Evolutionary conservation across 2,113 vertebrate genomes (phyloP).

Genomic region (Columba livia): DNA sequence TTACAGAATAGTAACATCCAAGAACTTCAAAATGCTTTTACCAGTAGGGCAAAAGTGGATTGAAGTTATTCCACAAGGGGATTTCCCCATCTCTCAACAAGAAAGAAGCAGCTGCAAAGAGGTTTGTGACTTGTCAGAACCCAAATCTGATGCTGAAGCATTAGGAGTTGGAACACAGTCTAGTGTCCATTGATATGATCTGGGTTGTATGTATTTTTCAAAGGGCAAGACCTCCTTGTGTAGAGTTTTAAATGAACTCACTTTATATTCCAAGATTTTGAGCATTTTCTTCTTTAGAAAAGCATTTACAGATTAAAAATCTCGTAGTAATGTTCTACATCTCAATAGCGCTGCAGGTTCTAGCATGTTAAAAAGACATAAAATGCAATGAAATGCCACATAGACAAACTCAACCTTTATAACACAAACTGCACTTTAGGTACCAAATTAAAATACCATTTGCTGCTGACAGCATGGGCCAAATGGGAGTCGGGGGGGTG

Average conservation of each 20-base stretch:
- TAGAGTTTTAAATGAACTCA: not conserved
- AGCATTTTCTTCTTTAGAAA: not conserved
- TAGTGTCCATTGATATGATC: not conserved
- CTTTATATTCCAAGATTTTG: not conserved
- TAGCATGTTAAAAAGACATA: not conserved
- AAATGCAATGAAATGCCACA: not conserved
- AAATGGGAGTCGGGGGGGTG: not conserved
- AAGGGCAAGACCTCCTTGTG: not conserved
- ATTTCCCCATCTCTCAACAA: not conserved
- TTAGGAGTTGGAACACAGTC: not conserved
- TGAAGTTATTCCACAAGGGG: not conserved
- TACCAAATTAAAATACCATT: not conserved
- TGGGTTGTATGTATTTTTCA: not conserved
- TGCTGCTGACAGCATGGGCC: not conserved
- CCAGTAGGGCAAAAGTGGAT: not conserved
- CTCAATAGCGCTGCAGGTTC: not conserved
- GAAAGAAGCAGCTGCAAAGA: not conserved
- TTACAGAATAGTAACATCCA: not conserved
- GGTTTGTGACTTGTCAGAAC: not conserved
- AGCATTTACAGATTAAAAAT: not conserved
- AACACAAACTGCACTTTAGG: not conserved
- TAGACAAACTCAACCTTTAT: not conserved
- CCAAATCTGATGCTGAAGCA: not conserved
- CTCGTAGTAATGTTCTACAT: not conserved
- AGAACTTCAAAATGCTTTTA: not conserved